These are phyloP conservation scores for Rhyacophila brunnea DNA, from an alignment of 1,140 invertebrate genomes.

Conservation along the genomic window DNA sequence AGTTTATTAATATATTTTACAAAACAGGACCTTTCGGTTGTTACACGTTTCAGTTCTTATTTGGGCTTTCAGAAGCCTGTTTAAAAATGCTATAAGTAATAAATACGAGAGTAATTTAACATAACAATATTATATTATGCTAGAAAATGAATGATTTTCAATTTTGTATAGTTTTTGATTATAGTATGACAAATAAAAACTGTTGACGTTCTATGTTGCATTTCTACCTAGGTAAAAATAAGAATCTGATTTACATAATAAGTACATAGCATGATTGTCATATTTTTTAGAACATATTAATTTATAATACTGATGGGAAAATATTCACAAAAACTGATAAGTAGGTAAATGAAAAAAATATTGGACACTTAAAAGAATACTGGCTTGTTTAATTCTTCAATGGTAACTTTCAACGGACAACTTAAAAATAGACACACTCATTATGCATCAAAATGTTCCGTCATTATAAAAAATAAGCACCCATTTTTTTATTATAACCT, in stretches of 20 bases:
- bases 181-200: no score
- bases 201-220: no score
- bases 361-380: conserved; percentile 19
- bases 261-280: no score
- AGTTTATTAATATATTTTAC: not conserved
- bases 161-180: no score
- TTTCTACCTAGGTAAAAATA: no score
- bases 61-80: no score
- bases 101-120: not conserved
- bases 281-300: no score
- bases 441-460: conserved; percentile 11
- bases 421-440: conserved; percentile 2
- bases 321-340: no score
- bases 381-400: conserved; percentile 10
- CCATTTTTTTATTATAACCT: conserved; percentile 10
- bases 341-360: no score
- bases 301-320: no score
- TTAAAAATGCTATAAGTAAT: not conserved
- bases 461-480: conserved; percentile 4
- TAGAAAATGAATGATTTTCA: not conserved
- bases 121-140: not conserved
- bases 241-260: no score
- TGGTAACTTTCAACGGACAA: conserved; percentile 11
- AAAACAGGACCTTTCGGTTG: not conserved
- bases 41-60: not conserved